These are phyloP conservation scores for Cecidostiba fungosa DNA, from an alignment of 2,888 invertebrate species.

Conservation along the genomic window DNA sequence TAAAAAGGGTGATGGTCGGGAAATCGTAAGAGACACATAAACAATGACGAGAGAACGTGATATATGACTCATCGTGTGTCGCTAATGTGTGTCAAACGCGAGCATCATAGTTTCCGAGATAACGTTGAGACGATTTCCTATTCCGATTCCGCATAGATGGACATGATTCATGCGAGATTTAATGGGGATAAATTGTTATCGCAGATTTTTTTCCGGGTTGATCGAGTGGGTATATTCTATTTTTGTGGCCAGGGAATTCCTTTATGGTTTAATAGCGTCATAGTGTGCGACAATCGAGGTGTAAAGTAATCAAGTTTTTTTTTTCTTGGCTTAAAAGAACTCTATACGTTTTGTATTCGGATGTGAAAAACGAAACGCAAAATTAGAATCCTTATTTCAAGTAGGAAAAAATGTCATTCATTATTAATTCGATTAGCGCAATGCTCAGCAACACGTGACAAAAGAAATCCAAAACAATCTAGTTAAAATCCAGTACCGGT, in stretches of 20 bases:
- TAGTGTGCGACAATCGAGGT: not conserved
- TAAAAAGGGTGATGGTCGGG: not conserved
- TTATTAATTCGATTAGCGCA: too few relatives aligned
- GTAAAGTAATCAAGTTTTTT: not conserved
- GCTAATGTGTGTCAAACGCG: not conserved
- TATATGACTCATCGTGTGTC: not conserved
- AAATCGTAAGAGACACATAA: not conserved
- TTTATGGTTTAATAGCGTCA: not conserved
- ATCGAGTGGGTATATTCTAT: not conserved
- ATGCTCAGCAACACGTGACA: not conserved
- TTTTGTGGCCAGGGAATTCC: not conserved
- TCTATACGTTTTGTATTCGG: too few relatives aligned
- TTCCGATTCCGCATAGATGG: not conserved
- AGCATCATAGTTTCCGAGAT: not conserved
- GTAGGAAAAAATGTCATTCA: too few relatives aligned
- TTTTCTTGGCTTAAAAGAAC: not conserved
- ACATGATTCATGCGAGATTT: not conserved
- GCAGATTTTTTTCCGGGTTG: not conserved
- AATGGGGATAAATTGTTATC: not conserved
- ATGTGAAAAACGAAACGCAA: too few relatives aligned
- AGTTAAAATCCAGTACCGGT: not conserved
- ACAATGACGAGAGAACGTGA: not conserved
- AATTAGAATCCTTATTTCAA: too few relatives aligned
- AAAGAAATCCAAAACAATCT: not conserved
- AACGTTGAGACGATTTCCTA: not conserved